These are phyloP conservation scores for Phocoena sinus DNA, from an alignment of 2,113 vertebrate genomes.

Conservation along the genomic window DNA sequence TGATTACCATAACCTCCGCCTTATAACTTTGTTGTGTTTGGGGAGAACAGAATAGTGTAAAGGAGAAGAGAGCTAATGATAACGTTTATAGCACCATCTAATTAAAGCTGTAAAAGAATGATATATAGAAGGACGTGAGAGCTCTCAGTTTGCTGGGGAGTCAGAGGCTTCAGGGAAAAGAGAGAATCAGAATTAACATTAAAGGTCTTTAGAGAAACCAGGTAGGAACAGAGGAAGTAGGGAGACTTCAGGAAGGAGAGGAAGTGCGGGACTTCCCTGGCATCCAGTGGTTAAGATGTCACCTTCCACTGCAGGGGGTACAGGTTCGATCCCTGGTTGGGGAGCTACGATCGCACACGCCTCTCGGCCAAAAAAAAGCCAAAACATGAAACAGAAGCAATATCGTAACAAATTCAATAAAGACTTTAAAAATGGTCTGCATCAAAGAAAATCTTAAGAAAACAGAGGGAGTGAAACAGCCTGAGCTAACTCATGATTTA, in stretches of 20 bases:
- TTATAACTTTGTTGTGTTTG: neutral
- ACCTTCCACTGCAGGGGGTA: too few species aligned
- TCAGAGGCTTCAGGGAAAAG: neutral
- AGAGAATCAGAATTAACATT: neutral
- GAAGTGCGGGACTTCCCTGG: too few species aligned
- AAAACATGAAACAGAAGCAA: too few species aligned
- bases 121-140: neutral
- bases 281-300: too few species aligned
- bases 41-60: neutral
- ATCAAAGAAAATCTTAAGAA: too few species aligned
- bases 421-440: too few species aligned
- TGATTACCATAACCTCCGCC: neutral
- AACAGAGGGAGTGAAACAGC: neutral
- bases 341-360: too few species aligned
- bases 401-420: too few species aligned
- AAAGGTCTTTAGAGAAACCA: neutral
- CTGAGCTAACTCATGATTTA: accelerated
- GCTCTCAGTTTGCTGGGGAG: accelerated
- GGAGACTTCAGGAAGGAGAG: neutral
- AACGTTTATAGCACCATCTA: neutral
- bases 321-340: too few species aligned
- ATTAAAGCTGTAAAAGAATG: neutral
- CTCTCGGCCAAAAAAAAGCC: too few species aligned
- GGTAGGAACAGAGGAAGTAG: neutral
- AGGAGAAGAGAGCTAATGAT: neutral